Base-by-base conservation (phyloP, 1,140 invertebrate species). In the Tigriopus japonicus region DNA sequence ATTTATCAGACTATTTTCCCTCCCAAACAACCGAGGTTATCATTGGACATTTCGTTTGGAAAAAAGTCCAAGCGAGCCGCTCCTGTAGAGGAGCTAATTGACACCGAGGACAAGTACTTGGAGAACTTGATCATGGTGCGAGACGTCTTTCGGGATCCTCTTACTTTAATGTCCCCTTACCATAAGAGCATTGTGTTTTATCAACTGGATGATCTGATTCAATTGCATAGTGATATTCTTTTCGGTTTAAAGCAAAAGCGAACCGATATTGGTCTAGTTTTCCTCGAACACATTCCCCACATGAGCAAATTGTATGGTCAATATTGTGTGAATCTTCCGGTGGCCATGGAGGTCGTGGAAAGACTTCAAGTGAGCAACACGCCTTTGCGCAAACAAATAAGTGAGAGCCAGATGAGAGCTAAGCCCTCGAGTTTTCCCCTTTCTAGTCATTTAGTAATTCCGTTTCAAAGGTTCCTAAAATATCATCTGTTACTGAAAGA, bases 71-170 rank as follows among this genome's bases (percentile, higher is more conserved):
- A 61, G 28, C 14, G 59, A 41, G 51, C 40, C 5, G 19, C 21
- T 35, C 59, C 59, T 24, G 53, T 61, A 3, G 14, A 61, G 13
- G 59, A 61, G 15, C 28, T 61, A 6, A 21, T 61, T 40, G 51
- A 53, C 14, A 61, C 59, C 14, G 59, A 61, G 51, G 51, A 53
- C 43, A 61, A 56, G 28, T 61, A 61, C 40, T 35, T 61, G 10
- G 59, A 54, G 15, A 61, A 61, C 53, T 40, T 61, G 14, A 35
- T 61, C 13, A 61, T 61, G 59, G 59, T 61, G 14, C 45, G 59
- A 2, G 59, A 61, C 40, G 43, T 56, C 12, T 61, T 61, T 51
- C 45, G 59, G 17, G 59, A 61, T 35, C 15, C 28, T 19, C 43
- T 61, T 24, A 54, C 23, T 13, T 13, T 56, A 3, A 42, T 61